A percentile compares a stretch with the other conserved stretches of the same genome.
Conservation (phyloP, 1,140 invertebrate species). For the Dolichoris vasculosae region DNA sequence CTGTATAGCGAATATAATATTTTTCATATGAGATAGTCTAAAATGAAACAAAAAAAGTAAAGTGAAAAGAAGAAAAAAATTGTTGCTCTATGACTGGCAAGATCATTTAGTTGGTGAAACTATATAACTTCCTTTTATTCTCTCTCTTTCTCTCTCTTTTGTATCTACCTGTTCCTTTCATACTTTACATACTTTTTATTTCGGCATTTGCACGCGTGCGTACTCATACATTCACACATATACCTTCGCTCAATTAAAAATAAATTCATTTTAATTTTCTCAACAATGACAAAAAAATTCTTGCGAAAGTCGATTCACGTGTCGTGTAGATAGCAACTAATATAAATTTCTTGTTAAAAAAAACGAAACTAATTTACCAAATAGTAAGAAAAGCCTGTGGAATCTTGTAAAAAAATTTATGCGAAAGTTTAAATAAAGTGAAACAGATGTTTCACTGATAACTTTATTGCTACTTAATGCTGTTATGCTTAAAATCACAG, state of each 20-base stretch:
- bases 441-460: conserved; percentile 13
- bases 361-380: conserved; percentile 30
- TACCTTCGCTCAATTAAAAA: not conserved
- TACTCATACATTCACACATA: not conserved
- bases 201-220: not conserved
- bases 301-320: not conserved
- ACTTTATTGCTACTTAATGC: conserved; percentile 15
- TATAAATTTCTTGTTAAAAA: conserved; percentile 59
- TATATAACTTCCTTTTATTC: conserved; percentile 34
- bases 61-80: conserved; percentile 44
- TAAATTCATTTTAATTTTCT: not conserved
- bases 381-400: not conserved
- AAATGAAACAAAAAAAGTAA: conserved; percentile 16
- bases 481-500: conserved; percentile 16
- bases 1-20: conserved; percentile 27
- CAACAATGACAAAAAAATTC: not conserved
- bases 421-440: conserved; percentile 17
- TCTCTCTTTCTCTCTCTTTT: not conserved
- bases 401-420: conserved; percentile 25
- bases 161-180: not conserved
- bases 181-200: not conserved
- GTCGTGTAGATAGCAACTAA: conserved; percentile 60
- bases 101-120: conserved; percentile 49
- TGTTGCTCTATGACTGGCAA: conserved; percentile 56
- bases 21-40: conserved; percentile 41